Percentiles rank a stretch among this genome's conserved stretches.
These are phyloP conservation scores for Rhynchomys soricoides DNA, from an alignment of 2,113 vertebrate genomes.

Conservation along the genomic window DNA sequence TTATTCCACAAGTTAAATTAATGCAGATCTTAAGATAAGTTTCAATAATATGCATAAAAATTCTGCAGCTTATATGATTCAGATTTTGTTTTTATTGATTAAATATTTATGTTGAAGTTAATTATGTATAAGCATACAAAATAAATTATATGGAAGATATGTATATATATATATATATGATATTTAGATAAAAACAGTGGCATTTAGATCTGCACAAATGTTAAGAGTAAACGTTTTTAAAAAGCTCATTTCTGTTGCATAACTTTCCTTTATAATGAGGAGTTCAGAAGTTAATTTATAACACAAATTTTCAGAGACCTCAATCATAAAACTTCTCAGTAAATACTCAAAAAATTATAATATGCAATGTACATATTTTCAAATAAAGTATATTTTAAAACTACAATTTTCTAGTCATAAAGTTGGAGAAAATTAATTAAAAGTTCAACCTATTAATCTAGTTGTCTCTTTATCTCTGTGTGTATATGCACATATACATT, in stretches of 20 bases:
- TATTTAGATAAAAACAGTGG: neutral
- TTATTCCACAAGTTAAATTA: neutral
- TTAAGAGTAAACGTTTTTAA: neutral
- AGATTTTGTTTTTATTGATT: conserved; percentile 20
- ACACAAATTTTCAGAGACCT: neutral
- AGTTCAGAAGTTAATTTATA: neutral
- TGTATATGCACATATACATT: neutral
- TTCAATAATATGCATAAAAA: neutral
- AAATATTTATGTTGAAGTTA: neutral
- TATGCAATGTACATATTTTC: neutral
- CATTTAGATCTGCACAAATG: neutral
- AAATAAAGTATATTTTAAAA: neutral
- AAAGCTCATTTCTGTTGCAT: neutral
- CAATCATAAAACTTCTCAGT: neutral
- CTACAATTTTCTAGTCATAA: neutral
- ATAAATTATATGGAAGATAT: neutral
- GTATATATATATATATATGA: no score
- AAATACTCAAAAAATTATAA: neutral
- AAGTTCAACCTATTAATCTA: neutral
- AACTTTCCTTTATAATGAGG: neutral
- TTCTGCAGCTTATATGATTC: neutral
- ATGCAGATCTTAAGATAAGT: neutral
- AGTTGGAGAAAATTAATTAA: neutral
- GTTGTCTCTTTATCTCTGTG: neutral
- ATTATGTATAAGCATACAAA: neutral